Base-by-base conservation (phyloP, 2,888 invertebrate genomes). In the Halictus ligatus region DNA sequence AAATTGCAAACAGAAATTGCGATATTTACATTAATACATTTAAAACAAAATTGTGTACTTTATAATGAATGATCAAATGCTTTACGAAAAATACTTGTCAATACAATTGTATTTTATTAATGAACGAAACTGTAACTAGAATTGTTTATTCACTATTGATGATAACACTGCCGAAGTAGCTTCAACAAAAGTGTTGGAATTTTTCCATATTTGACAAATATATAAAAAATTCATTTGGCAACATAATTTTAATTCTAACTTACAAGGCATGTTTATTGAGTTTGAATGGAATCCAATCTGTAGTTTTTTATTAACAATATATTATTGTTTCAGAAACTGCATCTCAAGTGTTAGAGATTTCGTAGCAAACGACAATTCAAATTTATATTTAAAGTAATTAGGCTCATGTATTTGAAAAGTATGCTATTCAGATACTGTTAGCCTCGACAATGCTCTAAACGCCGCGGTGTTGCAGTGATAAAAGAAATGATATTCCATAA, bases 401-500 rank as follows among this genome's bases (percentile, higher is more conserved):
- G 29, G 2, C 15, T 18, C 15, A 3, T 15, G 7, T 7, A 64
- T 29, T 29, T 64, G 29, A 29, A 25, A 64, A 64, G 15, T 64
- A 15, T 15, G 2, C 29, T 29, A 64, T 64, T 29, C 7, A 7
- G 15, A 29, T 6, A 13, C 29, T 29, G 64, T 15, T 15, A 64
- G 18, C 15, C 29, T 13, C 29, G 2, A 7, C 29, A 7, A 0
- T 15, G 15, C 64, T 25, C 5, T 64, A 64, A 64, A 29, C 64
- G 15, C 7, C 64, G 35, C 35, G 35, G 35, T 2, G 15, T 15
- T 29, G 64, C 64, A 64, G 64, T 64, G 6, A 29, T 64, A 64
- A 64, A 64, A 64, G 29, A 64, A 64, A 64, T 29, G 64, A 29
- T 64, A 64, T 35, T 29, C 29, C 64, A 64, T 64, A 64, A 64